Evolutionary conservation across 2,113 vertebrate genomes (phyloP).

Genomic region (Hypocryptadius cinnamomeus): DNA sequence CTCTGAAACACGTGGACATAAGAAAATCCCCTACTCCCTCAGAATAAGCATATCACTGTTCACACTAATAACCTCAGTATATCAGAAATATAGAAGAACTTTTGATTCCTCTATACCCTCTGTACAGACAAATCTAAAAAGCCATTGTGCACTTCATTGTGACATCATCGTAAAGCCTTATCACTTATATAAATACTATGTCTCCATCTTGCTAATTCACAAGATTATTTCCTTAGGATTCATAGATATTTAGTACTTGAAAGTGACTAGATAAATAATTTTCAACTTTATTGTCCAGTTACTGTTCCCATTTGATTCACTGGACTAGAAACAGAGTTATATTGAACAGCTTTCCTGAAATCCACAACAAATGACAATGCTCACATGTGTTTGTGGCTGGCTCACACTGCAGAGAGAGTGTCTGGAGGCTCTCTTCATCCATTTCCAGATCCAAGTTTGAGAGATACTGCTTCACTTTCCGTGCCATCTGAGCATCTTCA

Average conservation of each 20-base stretch:
- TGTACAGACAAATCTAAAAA: neutral
- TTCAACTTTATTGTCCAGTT: neutral
- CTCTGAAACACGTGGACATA: neutral
- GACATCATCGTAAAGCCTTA: neutral
- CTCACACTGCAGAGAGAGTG: slow-evolving; percentile 89
- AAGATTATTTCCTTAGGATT: neutral
- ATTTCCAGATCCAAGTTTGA: slow-evolving; percentile 90
- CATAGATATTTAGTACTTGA: neutral
- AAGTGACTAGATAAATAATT: neutral
- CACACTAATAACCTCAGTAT: neutral
- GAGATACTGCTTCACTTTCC: slow-evolving; percentile 95
- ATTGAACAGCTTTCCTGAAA: neutral
- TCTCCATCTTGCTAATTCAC: neutral
- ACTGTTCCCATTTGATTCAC: neutral
- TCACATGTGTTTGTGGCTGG: slow-evolving; percentile 91
- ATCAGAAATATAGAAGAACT: neutral
- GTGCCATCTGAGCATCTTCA: slow-evolving; percentile 97
- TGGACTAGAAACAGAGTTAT: neutral
- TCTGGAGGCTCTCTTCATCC: slow-evolving; percentile 95
- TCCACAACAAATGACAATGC: neutral
- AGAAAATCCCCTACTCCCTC: neutral
- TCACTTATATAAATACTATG: neutral
- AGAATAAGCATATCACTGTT: neutral
- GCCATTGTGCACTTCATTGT: neutral
- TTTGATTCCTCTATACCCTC: neutral